Base-by-base conservation (phyloP, 2,888 invertebrate genomes). In the Morinoia aosen region DNA sequence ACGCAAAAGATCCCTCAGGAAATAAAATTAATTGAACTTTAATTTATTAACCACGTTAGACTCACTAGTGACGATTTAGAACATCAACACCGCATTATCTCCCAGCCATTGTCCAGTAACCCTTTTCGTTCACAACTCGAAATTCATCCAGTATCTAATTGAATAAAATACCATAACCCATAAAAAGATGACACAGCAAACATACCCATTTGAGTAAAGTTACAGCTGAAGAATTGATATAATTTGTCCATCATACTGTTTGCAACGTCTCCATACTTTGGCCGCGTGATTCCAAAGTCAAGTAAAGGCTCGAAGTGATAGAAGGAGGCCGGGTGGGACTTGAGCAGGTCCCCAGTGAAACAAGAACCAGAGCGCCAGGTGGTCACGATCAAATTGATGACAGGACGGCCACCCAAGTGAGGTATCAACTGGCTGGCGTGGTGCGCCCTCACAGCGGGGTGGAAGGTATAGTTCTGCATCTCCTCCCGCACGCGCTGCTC, bases 351-450 rank as follows among this genome's bases (percentile, higher is more conserved):
- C 1, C 95, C 95, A 61, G 99, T 98, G 97, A 99, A 99, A 76
- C 99, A 99, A 48, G 99, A 99, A 12, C 99, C 99, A 10, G 98
- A 98, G 97, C 99, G 98, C 98, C 99, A 99, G 33, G 98, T 98
- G n/a, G 99, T 98, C 96, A 99, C 97, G 96, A 99, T 98, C 94
- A 99, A 97, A 97, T 98, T 98, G 96, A 98, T 98, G 96, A 98
- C 97, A 10, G 99, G 99, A 96, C 97, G 98, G 33, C 98, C 98
- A 91, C 98, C 98, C 90, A 98, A 97, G 97, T 98, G 98, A 97
- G 98, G 97, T 1, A 98, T 98, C 97, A 98, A 98, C 97, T 98
- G 98, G 14, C n/a, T n/a, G 39, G 48, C 64, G n/a, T 58, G 12
- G 19, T 2, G 11, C 14, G n/a, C 64, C 33, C 57, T 19, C n/a